Base-by-base conservation (phyloP, 1,140 invertebrate species). In the Pemphigus obesinymphae region DNA sequence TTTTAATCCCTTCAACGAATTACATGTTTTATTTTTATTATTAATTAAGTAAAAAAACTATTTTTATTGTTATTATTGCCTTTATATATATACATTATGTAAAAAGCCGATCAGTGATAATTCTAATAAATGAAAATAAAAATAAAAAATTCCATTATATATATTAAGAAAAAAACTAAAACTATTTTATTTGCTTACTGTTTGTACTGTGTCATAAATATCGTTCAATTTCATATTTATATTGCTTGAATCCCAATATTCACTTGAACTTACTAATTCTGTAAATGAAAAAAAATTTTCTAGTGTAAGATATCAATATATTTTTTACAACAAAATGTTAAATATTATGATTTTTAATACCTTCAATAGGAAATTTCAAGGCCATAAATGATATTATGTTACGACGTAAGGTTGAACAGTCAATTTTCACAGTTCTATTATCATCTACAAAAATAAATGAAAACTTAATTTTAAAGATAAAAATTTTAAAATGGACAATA, bases 331-430 rank as follows among this genome's bases (percentile, higher is more conserved):
- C 45, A 17, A 3, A 48, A 45, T 45, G 17, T 45, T 45, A 45
- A 4, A 45, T 70, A 70, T 70, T 34, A 26, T 17, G 23, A 23
- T 43, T 7, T 72, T 26, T 45, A 29, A 48, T 78, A 78, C 75
- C 75, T 43, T 13, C 45, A 26, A 78, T 58, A 58, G 75, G 75
- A 61, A 78, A 78, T 15, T 78, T 61, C 61, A 78, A 20, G 11
- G 34, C 20, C 53, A 61, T 78, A 6, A 78, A 78, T 1, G 75
- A 78, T 78, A 78, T 78, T 20, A 78, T 40, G 10, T 17, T 58
- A 43, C 45, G 53, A 5, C 75, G 50, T 13, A 78, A 40, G n/a
- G 37, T 8, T 31, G 31, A 13, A 26, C 23, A 43, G 61, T 40
- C 53, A 29, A 61, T 29, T 1, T 61, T 6, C 17, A 34, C 17